Evolutionary conservation across 2,113 vertebrate species (phyloP).

Genomic region (Passer domesticus): DNA sequence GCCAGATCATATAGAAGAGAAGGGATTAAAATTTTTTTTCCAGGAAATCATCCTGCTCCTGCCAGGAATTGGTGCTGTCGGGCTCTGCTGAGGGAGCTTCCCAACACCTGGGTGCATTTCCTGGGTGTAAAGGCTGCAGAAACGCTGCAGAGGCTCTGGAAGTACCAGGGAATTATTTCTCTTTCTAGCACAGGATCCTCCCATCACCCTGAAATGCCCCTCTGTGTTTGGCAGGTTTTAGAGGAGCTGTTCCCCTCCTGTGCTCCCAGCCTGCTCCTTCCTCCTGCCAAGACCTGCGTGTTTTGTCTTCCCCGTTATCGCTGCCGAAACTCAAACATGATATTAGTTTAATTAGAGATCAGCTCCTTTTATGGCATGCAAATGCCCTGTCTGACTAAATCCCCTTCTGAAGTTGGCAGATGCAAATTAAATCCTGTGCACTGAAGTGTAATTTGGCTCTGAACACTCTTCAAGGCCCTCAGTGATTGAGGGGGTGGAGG

Average conservation of each 20-base stretch:
- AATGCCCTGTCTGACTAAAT: slow-evolving; percentile 62
- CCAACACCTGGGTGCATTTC: not conserved
- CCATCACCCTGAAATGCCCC: fast-evolving
- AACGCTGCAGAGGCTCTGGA: not conserved
- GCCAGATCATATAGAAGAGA: not conserved
- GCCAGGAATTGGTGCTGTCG: fast-evolving
- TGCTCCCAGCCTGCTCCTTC: not conserved
- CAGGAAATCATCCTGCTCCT: not conserved
- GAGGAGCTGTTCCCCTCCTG: not conserved
- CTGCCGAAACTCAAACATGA: slow-evolving; percentile 22
- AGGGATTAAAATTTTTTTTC: not conserved
- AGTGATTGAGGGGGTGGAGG: slow-evolving; percentile 57
- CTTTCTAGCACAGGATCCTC: not conserved
- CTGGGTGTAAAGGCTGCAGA: not conserved
- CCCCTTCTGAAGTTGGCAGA: slow-evolving; percentile 63
- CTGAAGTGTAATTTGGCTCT: slow-evolving; percentile 62
- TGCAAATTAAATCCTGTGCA: slow-evolving; percentile 66
- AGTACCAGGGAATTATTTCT: not conserved
- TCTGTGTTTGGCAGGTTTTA: not conserved
- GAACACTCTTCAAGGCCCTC: slow-evolving; percentile 56
- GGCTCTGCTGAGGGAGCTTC: not conserved
- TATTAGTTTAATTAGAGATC: slow-evolving; percentile 65
- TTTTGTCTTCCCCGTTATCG: slow-evolving; percentile 23
- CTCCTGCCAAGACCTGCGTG: not conserved
- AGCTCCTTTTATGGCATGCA: slow-evolving; percentile 54